Evolutionary conservation across 1,140 invertebrate species (phyloP).

Genomic region (Maniola jurtina): DNA sequence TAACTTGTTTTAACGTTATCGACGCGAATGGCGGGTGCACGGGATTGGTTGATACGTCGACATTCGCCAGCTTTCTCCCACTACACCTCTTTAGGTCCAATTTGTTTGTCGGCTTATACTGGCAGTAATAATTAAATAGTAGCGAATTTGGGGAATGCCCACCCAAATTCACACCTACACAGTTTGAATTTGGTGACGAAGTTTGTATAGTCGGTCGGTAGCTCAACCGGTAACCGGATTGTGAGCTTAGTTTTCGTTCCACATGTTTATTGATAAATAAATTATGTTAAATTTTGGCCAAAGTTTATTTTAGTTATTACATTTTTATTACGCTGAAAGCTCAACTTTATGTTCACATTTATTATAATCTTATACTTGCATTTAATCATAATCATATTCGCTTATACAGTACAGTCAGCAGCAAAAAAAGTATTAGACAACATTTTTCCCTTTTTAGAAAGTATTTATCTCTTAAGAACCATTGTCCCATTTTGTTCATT

Average conservation of each 20-base stretch:
- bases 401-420: constrained; percentile 1
- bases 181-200: too few relatives aligned
- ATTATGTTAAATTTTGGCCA: constrained; percentile 59
- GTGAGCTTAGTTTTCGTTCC: background rate
- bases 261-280: constrained; percentile 41
- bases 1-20: too few relatives aligned
- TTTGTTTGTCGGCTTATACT: too few relatives aligned
- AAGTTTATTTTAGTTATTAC: constrained; percentile 68
- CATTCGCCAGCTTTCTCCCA: too few relatives aligned
- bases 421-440: background rate
- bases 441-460: background rate
- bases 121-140: too few relatives aligned
- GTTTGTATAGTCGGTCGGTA: too few relatives aligned
- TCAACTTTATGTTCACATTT: constrained; percentile 19
- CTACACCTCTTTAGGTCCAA: too few relatives aligned
- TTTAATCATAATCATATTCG: background rate
- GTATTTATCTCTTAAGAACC: background rate
- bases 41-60: too few relatives aligned
- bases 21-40: too few relatives aligned
- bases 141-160: too few relatives aligned
- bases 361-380: background rate
- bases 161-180: too few relatives aligned
- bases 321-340: constrained; percentile 40
- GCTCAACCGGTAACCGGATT: background rate
- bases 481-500: background rate